Conservation (phyloP, 1,140 invertebrate genomes). For the Sesamia nonagrioides region DNA sequence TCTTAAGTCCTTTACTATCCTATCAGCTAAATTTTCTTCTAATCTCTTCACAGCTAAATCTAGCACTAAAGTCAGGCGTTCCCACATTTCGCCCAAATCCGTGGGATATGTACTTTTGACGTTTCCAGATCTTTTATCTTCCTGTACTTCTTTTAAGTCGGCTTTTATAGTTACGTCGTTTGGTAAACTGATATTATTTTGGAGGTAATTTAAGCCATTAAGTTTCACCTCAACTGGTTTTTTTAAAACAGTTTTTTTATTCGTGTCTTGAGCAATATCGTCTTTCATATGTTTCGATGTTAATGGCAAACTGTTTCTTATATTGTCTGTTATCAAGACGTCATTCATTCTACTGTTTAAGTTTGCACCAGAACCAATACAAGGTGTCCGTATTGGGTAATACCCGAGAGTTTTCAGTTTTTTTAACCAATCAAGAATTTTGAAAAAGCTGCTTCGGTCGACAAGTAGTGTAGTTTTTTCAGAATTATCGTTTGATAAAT, state of each 20-base stretch:
- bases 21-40: conserved; percentile 70
- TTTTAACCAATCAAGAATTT: conserved; percentile 25
- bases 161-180: conserved; percentile 62
- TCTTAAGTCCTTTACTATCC: conserved; percentile 68
- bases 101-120: conserved; percentile 52
- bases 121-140: conserved; percentile 60
- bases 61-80: conserved; percentile 64
- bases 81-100: conserved; percentile 67
- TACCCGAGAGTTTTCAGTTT: conserved; percentile 61
- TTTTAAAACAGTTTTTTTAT: conserved; percentile 56
- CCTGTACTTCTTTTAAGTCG: conserved; percentile 59
- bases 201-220: conserved; percentile 35
- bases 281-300: conserved; percentile 52
- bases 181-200: conserved; percentile 60
- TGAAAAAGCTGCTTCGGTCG: too few species aligned
- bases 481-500: neutral
- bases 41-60: conserved; percentile 71
- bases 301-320: neutral
- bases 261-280: neutral
- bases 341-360: conserved; percentile 7
- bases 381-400: conserved; percentile 54
- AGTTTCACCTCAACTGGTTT: conserved; percentile 54
- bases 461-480: conserved; percentile 21
- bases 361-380: conserved; percentile 44
- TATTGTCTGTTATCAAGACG: conserved; percentile 17